A percentile compares a stretch with the other conserved stretches of the same genome.
phyloP scores from a whole-genome alignment of 2,888 invertebrate species.

The Clivina fossor region DNA sequence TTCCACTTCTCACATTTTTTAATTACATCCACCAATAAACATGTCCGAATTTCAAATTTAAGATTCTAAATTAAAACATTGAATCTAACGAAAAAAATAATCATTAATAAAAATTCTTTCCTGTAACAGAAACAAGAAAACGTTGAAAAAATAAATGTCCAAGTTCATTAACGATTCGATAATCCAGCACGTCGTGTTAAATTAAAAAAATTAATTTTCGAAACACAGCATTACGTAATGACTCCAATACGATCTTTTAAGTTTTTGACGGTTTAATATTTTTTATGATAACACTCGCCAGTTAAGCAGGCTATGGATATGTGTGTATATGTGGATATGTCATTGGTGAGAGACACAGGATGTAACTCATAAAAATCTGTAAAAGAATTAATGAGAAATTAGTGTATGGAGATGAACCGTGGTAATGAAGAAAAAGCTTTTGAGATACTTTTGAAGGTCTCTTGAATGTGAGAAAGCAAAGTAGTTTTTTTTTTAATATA shows the following conservation, averaged over 20 bases:
- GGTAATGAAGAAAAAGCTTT: conserved; percentile 12
- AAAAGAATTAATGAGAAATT: conserved; percentile 21
- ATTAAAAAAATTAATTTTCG: conserved; percentile 8
- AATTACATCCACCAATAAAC: neutral
- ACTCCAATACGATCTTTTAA: conserved; percentile 5
- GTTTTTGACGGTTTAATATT: conserved; percentile 8
- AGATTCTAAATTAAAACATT: too few species aligned
- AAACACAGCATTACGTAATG: conserved; percentile 8
- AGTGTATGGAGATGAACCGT: conserved; percentile 6
- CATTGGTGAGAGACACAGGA: conserved; percentile 8
- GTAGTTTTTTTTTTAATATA: too few species aligned
- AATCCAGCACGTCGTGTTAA: neutral
- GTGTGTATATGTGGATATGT: too few species aligned
- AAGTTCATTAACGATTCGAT: conserved; percentile 8
- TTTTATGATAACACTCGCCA: conserved; percentile 17
- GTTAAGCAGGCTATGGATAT: too few species aligned
- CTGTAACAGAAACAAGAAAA: too few species aligned
- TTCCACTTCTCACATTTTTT: neutral
- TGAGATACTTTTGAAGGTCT: conserved; percentile 12
- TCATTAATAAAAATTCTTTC: too few species aligned
- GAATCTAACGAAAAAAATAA: too few species aligned
- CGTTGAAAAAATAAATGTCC: neutral
- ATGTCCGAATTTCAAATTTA: too few species aligned
- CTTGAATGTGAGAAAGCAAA: neutral
- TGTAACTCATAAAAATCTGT: conserved; percentile 14